A percentile compares a stretch with the other conserved stretches of the same genome.
These are phyloP conservation scores for Epizoanthus ramosus DNA, from an alignment of 92 coral and sea anemone genomes.

Conservation along the genomic window DNA sequence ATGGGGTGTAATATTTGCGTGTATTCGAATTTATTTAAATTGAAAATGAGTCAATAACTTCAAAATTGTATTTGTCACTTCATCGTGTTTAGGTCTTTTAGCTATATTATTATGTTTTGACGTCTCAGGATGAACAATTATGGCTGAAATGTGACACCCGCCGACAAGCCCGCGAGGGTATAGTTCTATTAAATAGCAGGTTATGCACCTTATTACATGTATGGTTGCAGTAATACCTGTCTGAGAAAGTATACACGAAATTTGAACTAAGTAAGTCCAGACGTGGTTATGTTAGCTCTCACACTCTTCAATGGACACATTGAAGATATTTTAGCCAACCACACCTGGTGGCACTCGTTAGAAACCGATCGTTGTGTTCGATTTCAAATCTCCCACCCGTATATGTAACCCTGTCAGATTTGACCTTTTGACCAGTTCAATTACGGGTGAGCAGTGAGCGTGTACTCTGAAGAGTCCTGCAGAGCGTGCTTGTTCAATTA, in stretches of 20 bases:
- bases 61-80: background rate
- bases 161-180: background rate
- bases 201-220: background rate
- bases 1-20: slow-evolving; percentile 1
- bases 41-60: slow-evolving; percentile 1
- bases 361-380: background rate
- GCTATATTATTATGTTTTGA: slow-evolving; percentile 7
- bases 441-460: background rate
- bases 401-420: background rate
- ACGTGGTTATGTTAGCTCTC: background rate
- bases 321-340: background rate
- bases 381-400: slow-evolving; percentile 7
- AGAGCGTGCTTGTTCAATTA: background rate
- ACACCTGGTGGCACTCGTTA: background rate
- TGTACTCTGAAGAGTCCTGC: background rate
- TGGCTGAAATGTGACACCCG: background rate
- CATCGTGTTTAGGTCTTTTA: background rate
- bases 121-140: background rate
- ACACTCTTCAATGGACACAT: background rate
- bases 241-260: slow-evolving; percentile 7
- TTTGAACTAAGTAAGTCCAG: background rate
- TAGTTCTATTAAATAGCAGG: background rate
- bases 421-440: slow-evolving; percentile 30
- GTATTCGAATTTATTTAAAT: background rate
- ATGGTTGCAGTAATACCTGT: slow-evolving; percentile 11